Evolutionary conservation across 1,140 invertebrate genomes (phyloP).

Genomic region (Drosophila nikananu): DNA sequence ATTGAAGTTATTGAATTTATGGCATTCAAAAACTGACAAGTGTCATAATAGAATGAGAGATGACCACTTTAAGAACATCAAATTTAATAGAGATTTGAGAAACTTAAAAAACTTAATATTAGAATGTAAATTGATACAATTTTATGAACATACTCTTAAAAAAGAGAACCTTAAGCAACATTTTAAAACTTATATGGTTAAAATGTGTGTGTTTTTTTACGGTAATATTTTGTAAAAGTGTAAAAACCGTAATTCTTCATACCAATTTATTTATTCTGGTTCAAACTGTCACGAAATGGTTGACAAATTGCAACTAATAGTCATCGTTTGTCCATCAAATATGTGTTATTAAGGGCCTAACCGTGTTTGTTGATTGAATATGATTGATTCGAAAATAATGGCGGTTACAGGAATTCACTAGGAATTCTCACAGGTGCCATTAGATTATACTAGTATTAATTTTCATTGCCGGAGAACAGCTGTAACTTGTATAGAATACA

Average conservation of each 20-base stretch:
- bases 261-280: constrained; percentile 21
- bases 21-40: too few species aligned
- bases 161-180: neutral
- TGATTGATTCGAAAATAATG: constrained; percentile 54
- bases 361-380: constrained; percentile 12
- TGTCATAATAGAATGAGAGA: too few species aligned
- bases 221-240: neutral
- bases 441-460: neutral
- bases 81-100: too few species aligned
- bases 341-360: constrained; percentile 6
- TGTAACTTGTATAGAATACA: neutral
- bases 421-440: neutral
- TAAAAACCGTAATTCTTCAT: neutral
- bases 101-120: neutral
- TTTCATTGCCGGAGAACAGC: neutral
- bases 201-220: neutral
- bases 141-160: too few species aligned
- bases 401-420: neutral
- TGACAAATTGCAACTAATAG: constrained; percentile 38
- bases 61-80: too few species aligned
- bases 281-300: constrained; percentile 21
- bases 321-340: constrained; percentile 44
- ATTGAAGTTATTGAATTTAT: too few species aligned
- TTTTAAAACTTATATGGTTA: neutral
- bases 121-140: too few species aligned